Conservation (phyloP, 2,113 vertebrate species). For the Uria aalge region DNA sequence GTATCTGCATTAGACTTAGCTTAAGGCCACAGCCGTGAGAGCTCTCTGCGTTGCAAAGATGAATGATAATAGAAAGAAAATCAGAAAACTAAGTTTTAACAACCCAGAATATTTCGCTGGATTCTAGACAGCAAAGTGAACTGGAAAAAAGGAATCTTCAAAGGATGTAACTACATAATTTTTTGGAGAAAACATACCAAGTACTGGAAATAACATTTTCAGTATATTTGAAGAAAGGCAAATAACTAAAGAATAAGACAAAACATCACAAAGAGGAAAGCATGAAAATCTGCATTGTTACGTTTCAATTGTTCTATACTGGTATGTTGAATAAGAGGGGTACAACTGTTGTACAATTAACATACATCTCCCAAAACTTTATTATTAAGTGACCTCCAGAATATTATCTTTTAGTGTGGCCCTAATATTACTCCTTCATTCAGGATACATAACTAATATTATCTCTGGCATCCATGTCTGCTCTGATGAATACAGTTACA, state of each 20-base stretch:
- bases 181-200: background rate
- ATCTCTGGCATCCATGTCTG: background rate
- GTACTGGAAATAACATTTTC: background rate
- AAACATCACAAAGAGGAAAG: background rate
- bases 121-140: background rate
- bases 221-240: background rate
- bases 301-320: background rate
- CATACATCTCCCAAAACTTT: background rate
- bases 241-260: background rate
- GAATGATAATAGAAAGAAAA: background rate
- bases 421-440: background rate
- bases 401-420: background rate
- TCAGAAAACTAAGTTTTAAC: background rate
- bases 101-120: background rate
- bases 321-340: background rate
- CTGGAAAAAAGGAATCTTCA: background rate
- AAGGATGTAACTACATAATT: fast-evolving
- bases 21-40: background rate
- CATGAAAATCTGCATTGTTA: background rate
- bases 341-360: background rate
- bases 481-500: background rate
- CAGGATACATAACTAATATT: background rate
- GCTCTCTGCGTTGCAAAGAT: background rate
- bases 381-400: background rate
- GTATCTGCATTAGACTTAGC: background rate